Conservation (phyloP, 1,140 invertebrate species). For the Cardiocondyla obscurior region DNA sequence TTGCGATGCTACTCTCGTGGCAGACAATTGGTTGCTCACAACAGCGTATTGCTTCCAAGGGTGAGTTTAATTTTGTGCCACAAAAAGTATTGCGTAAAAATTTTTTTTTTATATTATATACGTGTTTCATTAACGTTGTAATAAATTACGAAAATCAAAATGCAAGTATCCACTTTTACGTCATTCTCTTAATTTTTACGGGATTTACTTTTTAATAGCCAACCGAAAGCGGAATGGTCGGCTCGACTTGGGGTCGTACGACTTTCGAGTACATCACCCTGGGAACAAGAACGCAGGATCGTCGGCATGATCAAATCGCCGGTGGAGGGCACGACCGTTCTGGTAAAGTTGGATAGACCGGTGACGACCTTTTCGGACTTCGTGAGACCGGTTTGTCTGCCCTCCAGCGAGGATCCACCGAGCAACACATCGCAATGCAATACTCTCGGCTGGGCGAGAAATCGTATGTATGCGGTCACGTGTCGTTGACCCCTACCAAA, state of each 20-base stretch:
- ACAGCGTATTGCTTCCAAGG: constrained; percentile 95
- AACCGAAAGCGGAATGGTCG: constrained; percentile 93
- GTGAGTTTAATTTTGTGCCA: constrained; percentile 73
- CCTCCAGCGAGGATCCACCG: constrained; percentile 78
- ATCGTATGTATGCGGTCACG: constrained; percentile 82
- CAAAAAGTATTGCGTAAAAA: not conserved
- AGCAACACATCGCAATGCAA: constrained; percentile 87
- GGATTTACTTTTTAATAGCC: constrained; percentile 83
- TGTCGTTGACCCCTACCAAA: not conserved
- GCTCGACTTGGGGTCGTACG: constrained; percentile 91
- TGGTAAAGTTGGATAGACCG: constrained; percentile 91
- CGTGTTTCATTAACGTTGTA: not conserved
- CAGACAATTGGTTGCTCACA: constrained; percentile 92
- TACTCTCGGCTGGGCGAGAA: constrained; percentile 92
- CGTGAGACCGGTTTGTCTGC: constrained; percentile 92
- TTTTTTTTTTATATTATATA: not conserved
- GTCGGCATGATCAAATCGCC: constrained; percentile 95
- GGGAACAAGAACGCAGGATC: constrained; percentile 93
- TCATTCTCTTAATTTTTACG: not conserved
- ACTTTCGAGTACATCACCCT: constrained; percentile 90
- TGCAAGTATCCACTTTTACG: not conserved
- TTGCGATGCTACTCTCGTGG: constrained; percentile 93
- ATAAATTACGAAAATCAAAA: not conserved
- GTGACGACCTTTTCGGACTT: constrained; percentile 90
- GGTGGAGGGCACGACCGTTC: constrained; percentile 92